Conservation (phyloP, 2,888 invertebrate genomes). For the Thyatira batis region DNA sequence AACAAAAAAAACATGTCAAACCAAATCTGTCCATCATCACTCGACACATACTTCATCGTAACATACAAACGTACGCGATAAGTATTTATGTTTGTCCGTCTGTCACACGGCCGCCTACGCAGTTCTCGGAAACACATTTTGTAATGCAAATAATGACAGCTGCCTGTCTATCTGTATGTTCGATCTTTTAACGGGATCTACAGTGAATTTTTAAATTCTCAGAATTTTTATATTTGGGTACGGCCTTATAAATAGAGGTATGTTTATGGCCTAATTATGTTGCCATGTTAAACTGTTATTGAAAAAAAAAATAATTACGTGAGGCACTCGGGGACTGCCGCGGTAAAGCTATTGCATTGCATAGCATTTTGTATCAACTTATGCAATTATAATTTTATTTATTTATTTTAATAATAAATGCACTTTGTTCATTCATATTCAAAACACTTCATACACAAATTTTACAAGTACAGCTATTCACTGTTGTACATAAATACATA, state of each 20-base stretch:
- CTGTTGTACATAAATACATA: too few species aligned
- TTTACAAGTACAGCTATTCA: too few species aligned
- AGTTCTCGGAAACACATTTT: slow-evolving; percentile 10
- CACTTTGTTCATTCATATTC: too few species aligned
- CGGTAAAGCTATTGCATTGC: too few species aligned
- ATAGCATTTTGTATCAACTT: too few species aligned
- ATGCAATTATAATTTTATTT: too few species aligned
- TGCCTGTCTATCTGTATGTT: slow-evolving; percentile 17
- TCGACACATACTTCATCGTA: slow-evolving; percentile 25
- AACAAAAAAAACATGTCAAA: neutral
- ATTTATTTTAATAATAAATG: too few species aligned
- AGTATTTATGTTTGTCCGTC: slow-evolving; percentile 33
- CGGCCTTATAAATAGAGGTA: neutral
- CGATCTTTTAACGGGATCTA: slow-evolving; percentile 18
- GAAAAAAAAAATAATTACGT: too few species aligned
- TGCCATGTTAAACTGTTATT: too few species aligned
- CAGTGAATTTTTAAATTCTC: neutral
- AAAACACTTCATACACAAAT: too few species aligned
- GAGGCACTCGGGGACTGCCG: too few species aligned
- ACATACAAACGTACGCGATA: slow-evolving; percentile 21
- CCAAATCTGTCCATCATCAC: slow-evolving; percentile 13
- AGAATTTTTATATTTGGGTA: neutral
- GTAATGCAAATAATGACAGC: slow-evolving; percentile 30
- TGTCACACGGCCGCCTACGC: slow-evolving; percentile 24
- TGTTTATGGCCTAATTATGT: neutral